Conservation (phyloP, 2,113 vertebrate genomes). For the Stercorarius parasiticus region DNA sequence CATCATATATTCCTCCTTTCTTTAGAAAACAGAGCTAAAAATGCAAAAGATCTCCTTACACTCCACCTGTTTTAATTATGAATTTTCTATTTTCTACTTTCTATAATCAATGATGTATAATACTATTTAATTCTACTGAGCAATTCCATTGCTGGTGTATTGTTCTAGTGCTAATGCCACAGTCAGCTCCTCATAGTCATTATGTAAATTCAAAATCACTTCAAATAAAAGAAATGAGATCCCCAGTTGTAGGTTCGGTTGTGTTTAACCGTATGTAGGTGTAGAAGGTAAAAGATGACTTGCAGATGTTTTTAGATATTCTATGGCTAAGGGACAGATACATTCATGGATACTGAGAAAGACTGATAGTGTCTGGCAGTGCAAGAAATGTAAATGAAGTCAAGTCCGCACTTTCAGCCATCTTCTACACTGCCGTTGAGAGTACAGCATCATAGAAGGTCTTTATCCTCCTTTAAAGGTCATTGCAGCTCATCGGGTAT, state of each 20-base stretch:
- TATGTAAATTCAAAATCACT: not conserved
- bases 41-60: not conserved
- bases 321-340: not conserved
- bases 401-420: not conserved
- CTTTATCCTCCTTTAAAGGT: not conserved
- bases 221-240: not conserved
- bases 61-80: not conserved
- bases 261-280: not conserved
- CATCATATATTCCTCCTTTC: not conserved
- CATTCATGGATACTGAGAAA: not conserved
- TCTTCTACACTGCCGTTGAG: not conserved
- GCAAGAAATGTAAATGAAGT: not conserved
- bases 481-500: not conserved
- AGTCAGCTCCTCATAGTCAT: not conserved
- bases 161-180: not conserved
- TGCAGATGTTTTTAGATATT: not conserved
- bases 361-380: not conserved
- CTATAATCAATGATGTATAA: not conserved
- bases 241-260: not conserved
- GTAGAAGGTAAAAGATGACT: not conserved
- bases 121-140: not conserved
- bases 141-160: not conserved
- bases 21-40: not conserved
- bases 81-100: not conserved
- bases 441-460: not conserved